phyloP scores from a whole-genome alignment of 2,888 invertebrate species.

The Stenoptilia bipunctidactyla region DNA sequence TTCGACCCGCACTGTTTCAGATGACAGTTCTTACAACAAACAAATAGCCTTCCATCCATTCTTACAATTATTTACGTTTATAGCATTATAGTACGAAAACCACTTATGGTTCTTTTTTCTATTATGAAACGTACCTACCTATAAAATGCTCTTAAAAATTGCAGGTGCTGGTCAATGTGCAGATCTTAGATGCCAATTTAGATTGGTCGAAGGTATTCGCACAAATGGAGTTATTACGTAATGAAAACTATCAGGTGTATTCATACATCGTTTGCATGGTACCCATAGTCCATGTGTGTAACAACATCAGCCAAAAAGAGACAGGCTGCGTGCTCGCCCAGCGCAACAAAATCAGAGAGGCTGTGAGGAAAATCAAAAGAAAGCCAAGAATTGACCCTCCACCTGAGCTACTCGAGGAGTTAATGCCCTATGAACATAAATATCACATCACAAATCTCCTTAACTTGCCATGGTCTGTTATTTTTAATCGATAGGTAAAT shows the following conservation, averaged over 20 bases:
- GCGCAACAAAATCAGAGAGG: conserved; percentile 21
- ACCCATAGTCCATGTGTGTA: conserved; percentile 50
- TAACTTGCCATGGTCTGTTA: conserved; percentile 54
- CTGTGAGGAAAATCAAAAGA: conserved; percentile 17
- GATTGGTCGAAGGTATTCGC: conserved; percentile 34
- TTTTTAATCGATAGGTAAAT: conserved; percentile 35
- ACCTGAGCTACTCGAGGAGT: conserved; percentile 14
- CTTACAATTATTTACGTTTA: too few relatives aligned
- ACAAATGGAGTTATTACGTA: conserved; percentile 39
- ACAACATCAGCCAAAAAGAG: conserved; percentile 30
- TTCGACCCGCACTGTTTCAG: too few relatives aligned
- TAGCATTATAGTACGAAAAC: too few relatives aligned
- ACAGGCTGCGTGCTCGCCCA: conserved; percentile 17
- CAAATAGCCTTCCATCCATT: too few relatives aligned
- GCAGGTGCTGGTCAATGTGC: conserved; percentile 50
- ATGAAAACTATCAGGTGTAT: conserved; percentile 30
- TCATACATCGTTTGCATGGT: conserved; percentile 44
- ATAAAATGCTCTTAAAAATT: too few relatives aligned
- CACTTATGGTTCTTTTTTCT: too few relatives aligned
- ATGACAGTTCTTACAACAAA: too few relatives aligned
- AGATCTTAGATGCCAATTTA: conserved; percentile 35
- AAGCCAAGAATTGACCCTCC: conserved; percentile 23
- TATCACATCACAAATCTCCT: conserved; percentile 38
- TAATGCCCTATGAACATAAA: conserved; percentile 30
- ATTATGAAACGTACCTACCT: too few relatives aligned